Evolutionary conservation across 2,113 vertebrate genomes (phyloP), one percentile per base, ranked within the genome.

Genomic region (Zosterops hypoxanthus): DNA sequence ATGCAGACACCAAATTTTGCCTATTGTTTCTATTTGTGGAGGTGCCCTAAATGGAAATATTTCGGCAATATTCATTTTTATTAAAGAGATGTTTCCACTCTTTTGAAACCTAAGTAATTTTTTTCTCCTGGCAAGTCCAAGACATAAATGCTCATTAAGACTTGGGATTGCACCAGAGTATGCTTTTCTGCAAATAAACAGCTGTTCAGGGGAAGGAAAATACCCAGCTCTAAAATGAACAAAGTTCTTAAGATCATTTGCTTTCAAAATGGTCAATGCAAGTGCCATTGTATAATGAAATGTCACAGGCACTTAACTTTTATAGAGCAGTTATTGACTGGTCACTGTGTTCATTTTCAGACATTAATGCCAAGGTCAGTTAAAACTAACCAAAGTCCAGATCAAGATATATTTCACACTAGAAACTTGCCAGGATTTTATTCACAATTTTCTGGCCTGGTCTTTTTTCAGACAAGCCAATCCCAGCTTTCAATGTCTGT

Each of bases 301-400:
- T 5, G 12, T 92, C 79, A 90, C 85, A 85, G 84, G 36, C 85
- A 88, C 79, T 93, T 96, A 94, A 88, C 69, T 94, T 97, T 95
- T 94, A 96, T 96, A 68, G 69, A 88, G 79, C 56, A 29, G 28
- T 82, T 95, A 86, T 60, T 90, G 85, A 78, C 90, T 92, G 92
- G 93, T 78, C 93, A 92, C 82, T 75, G 68, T 85, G 63, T 94
- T 93, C 26, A 49, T 93, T 90, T 93, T 88, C 76, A 86, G 69
- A 55, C 47, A 71, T 83, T 78, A 93, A 90, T 86, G 57, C 65
- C 88, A 95, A 97, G 88, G 92, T 94, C 88, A 88, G 49, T 93
- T 92, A 61, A 88, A 93, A 78, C 68, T 86, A 93, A 75, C 25
- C 36, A 13, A 94, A 68, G 25, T 88, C 56, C 56, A 75, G 36